Conservation (phyloP, 1,140 invertebrate genomes). For the Pinna nobilis region DNA sequence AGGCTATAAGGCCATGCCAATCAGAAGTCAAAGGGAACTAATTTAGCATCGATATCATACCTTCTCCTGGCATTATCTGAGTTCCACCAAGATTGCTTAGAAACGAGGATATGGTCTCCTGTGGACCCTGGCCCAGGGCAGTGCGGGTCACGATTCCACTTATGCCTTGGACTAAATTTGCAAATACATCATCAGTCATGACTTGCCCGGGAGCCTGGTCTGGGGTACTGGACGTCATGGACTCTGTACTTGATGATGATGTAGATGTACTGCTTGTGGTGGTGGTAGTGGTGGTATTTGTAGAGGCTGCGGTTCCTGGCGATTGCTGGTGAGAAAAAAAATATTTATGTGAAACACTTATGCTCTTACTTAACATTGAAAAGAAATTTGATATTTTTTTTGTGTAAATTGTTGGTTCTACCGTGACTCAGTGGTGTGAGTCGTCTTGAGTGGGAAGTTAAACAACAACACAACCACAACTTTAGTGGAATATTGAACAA, state of each 20-base stretch:
- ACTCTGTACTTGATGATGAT: constrained; percentile 2
- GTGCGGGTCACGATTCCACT: constrained; percentile 54
- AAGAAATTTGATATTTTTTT: too few relatives aligned
- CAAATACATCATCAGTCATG: constrained; percentile 63
- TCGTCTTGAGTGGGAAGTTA: too few relatives aligned
- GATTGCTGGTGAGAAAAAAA: not conserved
- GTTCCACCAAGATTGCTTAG: constrained; percentile 68
- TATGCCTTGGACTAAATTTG: constrained; percentile 61
- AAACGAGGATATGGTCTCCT: constrained; percentile 74
- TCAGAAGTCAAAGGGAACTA: not conserved
- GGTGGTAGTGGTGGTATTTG: constrained; percentile 7
- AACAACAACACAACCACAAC: too few relatives aligned
- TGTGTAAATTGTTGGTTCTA: too few relatives aligned
- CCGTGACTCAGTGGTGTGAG: too few relatives aligned
- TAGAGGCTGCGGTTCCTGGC: constrained; percentile 1
- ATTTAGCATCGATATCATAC: constrained; percentile 34
- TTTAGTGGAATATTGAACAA: not conserved
- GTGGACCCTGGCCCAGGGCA: constrained; percentile 56
- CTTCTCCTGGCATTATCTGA: constrained; percentile 71
- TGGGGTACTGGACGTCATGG: constrained; percentile 21
- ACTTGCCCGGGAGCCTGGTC: constrained; percentile 28
- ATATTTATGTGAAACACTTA: not conserved
- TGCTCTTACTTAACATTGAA: not conserved
- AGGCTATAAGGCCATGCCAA: not conserved
- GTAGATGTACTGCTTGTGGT: constrained; percentile 1